phyloP scores from a whole-genome alignment of 2,888 invertebrate species.

The Danaus chrysippus region DNA sequence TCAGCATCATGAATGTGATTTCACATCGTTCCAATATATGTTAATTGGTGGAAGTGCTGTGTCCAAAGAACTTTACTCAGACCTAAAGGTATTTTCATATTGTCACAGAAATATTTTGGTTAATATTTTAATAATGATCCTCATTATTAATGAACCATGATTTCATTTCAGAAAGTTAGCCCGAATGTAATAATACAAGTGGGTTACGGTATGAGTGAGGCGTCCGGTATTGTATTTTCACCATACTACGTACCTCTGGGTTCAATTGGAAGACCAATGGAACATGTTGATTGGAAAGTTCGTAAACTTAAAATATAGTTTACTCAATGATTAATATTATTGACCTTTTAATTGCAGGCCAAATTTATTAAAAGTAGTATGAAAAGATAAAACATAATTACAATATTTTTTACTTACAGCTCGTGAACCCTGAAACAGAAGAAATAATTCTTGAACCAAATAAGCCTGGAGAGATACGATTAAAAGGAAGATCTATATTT shows the following conservation, averaged over 20 bases:
- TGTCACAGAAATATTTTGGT: conserved; percentile 3
- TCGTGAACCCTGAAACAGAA: conserved; percentile 54
- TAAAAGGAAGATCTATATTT: conserved; percentile 43
- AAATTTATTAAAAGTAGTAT: too few relatives aligned
- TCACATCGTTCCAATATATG: conserved; percentile 44
- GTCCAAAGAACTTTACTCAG: conserved; percentile 38
- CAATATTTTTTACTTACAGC: conserved; percentile 39
- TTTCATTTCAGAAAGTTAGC: conserved; percentile 18
- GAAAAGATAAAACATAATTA: not conserved
- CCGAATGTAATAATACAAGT: conserved; percentile 12
- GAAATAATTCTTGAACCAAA: conserved; percentile 50
- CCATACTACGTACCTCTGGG: not conserved
- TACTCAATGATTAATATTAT: not conserved
- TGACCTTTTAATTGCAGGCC: too few relatives aligned
- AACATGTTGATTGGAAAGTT: conserved; percentile 15
- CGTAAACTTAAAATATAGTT: not conserved
- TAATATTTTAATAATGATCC: not conserved
- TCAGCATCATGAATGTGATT: conserved; percentile 44
- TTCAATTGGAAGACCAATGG: conserved; percentile 19
- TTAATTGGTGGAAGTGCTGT: conserved; percentile 51
- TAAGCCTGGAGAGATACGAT: conserved; percentile 58
- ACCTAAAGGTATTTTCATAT: conserved; percentile 42
- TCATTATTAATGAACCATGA: not conserved
- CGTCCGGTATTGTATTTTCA: conserved; percentile 13
- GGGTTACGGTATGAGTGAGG: conserved; percentile 24